Evolutionary conservation across 2,797 vertebrate genomes (phyloP).

Genomic region (Coilia nasus): DNA sequence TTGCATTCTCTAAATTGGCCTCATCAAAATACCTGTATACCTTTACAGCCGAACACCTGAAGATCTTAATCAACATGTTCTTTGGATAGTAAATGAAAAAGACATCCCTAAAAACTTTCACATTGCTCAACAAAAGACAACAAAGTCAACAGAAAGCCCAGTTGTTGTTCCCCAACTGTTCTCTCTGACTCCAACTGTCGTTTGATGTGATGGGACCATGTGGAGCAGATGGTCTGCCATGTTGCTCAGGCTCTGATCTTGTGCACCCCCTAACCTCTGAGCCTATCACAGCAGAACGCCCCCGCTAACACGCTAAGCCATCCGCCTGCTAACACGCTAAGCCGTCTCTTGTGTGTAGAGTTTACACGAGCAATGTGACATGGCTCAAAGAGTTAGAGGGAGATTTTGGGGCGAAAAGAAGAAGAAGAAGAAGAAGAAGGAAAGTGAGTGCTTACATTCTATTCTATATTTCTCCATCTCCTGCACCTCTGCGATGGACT

Average conservation of each 20-base stretch:
- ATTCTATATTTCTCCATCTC: conserved; percentile 99
- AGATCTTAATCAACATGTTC: conserved; percentile 34
- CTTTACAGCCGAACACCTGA: no score
- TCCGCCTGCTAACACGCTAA: neutral
- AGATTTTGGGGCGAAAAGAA: no score
- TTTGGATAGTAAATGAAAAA: conserved; percentile 56
- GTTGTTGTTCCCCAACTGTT: neutral
- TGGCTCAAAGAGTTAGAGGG: neutral
- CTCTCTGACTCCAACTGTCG: neutral
- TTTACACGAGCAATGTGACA: neutral
- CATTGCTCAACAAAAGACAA: neutral
- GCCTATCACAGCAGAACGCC: neutral
- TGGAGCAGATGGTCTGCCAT: neutral
- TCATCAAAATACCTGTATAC: no score
- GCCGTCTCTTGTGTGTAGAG: neutral
- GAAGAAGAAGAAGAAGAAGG: neutral
- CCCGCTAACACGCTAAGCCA: neutral
- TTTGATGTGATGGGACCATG: neutral
- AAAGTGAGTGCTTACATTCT: conserved; percentile 87
- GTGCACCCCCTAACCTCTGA: neutral
- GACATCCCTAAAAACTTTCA: conserved; percentile 46
- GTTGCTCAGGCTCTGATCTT: neutral
- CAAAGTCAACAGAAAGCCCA: neutral
- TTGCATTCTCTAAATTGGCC: no score
- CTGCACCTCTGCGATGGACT: conserved; percentile 96